Evolutionary conservation across 2,113 vertebrate species (phyloP).

Genomic region (Mormoops blainvillei): DNA sequence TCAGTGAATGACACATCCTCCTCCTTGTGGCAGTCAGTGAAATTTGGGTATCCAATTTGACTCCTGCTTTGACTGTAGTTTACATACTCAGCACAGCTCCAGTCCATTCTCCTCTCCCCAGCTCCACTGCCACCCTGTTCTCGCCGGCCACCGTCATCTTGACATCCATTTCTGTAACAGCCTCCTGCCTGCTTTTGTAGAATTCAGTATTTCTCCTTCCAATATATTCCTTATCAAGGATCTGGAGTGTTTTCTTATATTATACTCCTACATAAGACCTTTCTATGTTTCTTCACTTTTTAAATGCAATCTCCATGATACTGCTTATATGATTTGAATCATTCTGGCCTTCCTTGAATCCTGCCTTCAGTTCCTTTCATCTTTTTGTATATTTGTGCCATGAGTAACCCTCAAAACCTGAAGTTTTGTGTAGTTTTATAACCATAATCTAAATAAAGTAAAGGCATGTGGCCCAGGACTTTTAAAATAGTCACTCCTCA

Average conservation of each 20-base stretch:
- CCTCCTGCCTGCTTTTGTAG: background rate
- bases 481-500: background rate
- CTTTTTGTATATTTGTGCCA: background rate
- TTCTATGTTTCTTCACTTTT: background rate
- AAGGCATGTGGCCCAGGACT: background rate
- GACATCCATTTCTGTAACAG: background rate
- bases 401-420: background rate
- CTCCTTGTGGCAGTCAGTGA: background rate
- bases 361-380: background rate
- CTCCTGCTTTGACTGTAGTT: background rate
- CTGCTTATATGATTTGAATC: background rate
- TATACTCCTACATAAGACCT: background rate
- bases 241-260: background rate
- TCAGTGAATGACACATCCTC: background rate
- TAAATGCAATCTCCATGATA: background rate
- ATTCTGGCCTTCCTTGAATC: background rate
- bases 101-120: background rate
- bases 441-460: background rate
- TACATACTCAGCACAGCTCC: background rate
- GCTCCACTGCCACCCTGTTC: rapidly evolving
- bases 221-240: background rate
- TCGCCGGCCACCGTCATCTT: background rate
- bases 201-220: background rate
- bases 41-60: background rate
- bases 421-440: background rate